Evolutionary conservation across 2,888 invertebrate genomes (phyloP), one percentile per base, ranked within the genome.

Genomic region (Timandra comae): DNA sequence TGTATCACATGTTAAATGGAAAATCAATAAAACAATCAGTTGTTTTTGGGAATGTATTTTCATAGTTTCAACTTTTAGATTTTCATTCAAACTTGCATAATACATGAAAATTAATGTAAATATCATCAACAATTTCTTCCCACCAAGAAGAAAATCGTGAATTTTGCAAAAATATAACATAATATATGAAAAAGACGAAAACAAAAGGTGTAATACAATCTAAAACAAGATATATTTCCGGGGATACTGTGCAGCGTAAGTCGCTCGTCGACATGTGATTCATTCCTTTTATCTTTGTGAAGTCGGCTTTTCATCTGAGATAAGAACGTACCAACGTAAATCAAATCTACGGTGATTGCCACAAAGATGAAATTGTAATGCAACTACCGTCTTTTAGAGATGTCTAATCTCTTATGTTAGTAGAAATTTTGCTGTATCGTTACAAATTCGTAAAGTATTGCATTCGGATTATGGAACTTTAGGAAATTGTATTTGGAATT

Each of bases 231-330:
- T 57, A 59, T 59, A 56, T 57, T 56, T 60, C 51, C 49, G 25
- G 33, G 34, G 26, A 36, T 33, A 28, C 60, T 63, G 56, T 63
- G 60, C 66, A 62, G 59, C 69, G 75, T 73, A 76, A 73, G 77
- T 65, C 71, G 63, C 64, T 69, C 62, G 66, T 50, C 63, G 78
- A 77, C 75, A 68, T 63, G 71, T 74, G 78, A 80, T 80, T 79
- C 78, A 79, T 81, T 73, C 70, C 69, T 71, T 74, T 79, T 75
- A 78, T 79, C 76, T 76, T 54, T 52, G 64, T 64, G 55, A 36
- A 63, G 63, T 57, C 58, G 63, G 66, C 68, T 73, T 76, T 77
- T 69, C 63, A 72, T 70, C 69, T 63, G 44, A 62, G 66, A 76
- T 75, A 76, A 72, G 63, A 54, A 49, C 43, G 53, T 50, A 57